Base-by-base conservation (phyloP, 2,797 vertebrate species). In the Chanos chanos region DNA sequence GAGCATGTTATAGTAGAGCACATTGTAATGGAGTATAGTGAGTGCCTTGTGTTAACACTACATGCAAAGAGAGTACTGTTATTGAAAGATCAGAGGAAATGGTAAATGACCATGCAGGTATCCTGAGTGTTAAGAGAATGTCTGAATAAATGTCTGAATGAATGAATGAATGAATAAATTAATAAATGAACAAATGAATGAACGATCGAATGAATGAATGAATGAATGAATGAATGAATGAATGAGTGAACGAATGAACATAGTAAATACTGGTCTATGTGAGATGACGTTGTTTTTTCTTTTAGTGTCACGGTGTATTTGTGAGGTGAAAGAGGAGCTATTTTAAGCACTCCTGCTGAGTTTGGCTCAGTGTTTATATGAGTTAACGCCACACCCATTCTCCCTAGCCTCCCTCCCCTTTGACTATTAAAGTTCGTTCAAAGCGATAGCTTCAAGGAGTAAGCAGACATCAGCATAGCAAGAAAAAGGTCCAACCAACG, bases 301-400 rank as follows among this genome's bases (percentile, higher is more conserved):
- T 30, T 25, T 13, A 6, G 37, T 19, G 33, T 7, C 40, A 12
- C 18, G 33, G 16, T 28, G 47, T 65, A 24, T 28, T 33, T 37
- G 15, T 6, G 60, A 36, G 27, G 71, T 65, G 22, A 53, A 69
- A 27, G 54, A 5, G 22, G 4, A 40, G 12, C 83, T 90, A 89
- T 91, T 89, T 89, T 87, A 68, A 77, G 79, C 66, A 68, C 66
- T 63, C 34, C 66, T 71, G 69, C 43, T 74, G 65, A 67, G 68
- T 63, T 48, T 66, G 80, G 70, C 80, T 66, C 16, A 12, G 73
- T 55, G 68, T 85, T 82, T 87, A 85, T 87, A 87, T 78, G 56
- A 50, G 60, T 1, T 6, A 41, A 64, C 48, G 69, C 80, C 61
- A 85, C 83, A 68, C 89, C 90, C 84, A 77, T 78, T 48, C 67